Base-by-base conservation (phyloP, 2,113 vertebrate genomes). In the Chunga burmeisteri region DNA sequence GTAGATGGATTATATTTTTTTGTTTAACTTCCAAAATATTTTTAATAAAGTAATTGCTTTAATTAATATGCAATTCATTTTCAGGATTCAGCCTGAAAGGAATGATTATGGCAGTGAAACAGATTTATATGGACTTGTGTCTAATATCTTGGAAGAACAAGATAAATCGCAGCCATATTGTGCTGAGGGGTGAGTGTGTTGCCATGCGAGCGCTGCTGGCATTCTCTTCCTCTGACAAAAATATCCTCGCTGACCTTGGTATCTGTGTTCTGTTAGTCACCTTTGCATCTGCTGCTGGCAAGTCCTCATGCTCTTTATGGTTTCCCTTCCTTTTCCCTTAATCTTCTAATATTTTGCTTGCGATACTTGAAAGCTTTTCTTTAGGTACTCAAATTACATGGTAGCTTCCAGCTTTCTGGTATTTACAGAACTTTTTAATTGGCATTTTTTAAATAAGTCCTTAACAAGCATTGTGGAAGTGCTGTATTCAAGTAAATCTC, bases 101-200 rank as follows among this genome's bases (percentile, higher is more conserved):
- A 98, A 95, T 83, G 98, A 99, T 83, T 98, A 97, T 98, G 99
- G 98, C 81, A 99, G 98, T 95, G 99, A 99, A 96, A 97, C 98
- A 93, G 99, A 99, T 96, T 98, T 99, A 20, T 99, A 99, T 96
- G 98, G 98, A 90, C 98, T 99, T 26, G 99, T 99, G 86, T 99
- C 99, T 89, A 98, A 99, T 94, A 99, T 99, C 97, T 97, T 99
- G 96, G 99, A 99, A 94, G 99, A 99, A 79, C 98, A 98, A 92
- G 98, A 99, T 83, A 98, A 98, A 85, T 90, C 97, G 21, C 98
- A 99, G 86, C 96, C 95, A 2, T 98, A 97, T 95, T 98, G 98
- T 97, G 96, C 97, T 97, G 98, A 99, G 75, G 98, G 99, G 99
- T 99, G 98, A 97, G 99, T 98, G 97, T 74, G 49, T 67, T 82